A percentile compares a stretch with the other conserved stretches of the same genome.
These are phyloP conservation scores for Lithodes maja DNA, from an alignment of 2,888 invertebrate species.

Conservation along the genomic window DNA sequence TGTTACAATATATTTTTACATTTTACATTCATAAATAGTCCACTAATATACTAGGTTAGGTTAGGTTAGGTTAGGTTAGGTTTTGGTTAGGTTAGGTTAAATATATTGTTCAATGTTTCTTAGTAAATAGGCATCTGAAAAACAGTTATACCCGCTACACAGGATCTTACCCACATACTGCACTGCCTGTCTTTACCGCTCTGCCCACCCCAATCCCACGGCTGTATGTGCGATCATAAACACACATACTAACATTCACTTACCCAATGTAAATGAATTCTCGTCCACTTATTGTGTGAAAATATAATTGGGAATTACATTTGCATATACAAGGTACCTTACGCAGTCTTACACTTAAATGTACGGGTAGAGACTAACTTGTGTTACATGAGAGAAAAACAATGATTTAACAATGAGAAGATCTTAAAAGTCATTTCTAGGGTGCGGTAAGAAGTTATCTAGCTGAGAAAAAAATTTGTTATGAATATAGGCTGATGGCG, in stretches of 20 bases:
- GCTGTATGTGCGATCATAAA: conserved; percentile 42
- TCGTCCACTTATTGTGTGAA: conserved; percentile 56
- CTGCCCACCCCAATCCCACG: conserved; percentile 42
- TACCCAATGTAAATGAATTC: conserved; percentile 45
- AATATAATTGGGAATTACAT: conserved; percentile 64
- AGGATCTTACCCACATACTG: no score
- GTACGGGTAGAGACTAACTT: conserved; percentile 48
- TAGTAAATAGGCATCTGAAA: no score
- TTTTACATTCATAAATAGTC: no score
- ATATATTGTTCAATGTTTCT: no score
- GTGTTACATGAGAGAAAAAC: conserved; percentile 48
- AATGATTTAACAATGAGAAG: conserved; percentile 43
- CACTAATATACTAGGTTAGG: no score
- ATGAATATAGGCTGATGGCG: conserved; percentile 6
- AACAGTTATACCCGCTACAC: no score
- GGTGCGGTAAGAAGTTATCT: conserved; percentile 48
- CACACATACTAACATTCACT: conserved; percentile 56
- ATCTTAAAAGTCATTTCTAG: conserved; percentile 44
- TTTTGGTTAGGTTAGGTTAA: no score
- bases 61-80: no score
- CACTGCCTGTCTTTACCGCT: background rate
- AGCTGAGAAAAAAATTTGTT: background rate
- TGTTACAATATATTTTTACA: no score
- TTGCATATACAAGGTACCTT: conserved; percentile 66
- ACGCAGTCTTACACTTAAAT: conserved; percentile 51